Percentiles rank a stretch among this genome's conserved stretches.
phyloP scores from a whole-genome alignment of 2,797 vertebrate genomes.

The Loris lydekkerianus region DNA sequence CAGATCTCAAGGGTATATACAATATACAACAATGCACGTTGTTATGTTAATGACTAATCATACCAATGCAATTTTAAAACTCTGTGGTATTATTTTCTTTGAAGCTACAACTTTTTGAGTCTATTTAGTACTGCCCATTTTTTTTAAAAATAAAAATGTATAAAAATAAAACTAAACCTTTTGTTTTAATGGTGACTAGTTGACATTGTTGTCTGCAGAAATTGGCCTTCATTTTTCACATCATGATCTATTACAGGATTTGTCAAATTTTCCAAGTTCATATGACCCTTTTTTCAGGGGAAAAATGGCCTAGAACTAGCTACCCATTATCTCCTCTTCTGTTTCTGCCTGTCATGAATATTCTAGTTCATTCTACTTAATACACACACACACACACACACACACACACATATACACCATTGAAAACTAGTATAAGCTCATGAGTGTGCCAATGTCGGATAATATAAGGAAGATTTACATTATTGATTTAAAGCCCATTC shows the following conservation, averaged over 20 bases:
- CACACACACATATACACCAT: no score
- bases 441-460: not conserved
- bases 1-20: not conserved
- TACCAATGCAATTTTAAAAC: not conserved
- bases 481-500: not conserved
- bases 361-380: accelerated
- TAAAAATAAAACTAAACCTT: not conserved
- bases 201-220: not conserved
- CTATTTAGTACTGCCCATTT: not conserved
- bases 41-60: not conserved
- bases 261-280: not conserved
- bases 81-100: not conserved
- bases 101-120: not conserved
- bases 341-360: not conserved
- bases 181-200: not conserved
- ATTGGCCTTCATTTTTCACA: not conserved
- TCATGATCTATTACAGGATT: not conserved
- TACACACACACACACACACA: not conserved
- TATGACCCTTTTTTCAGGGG: not conserved
- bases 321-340: not conserved
- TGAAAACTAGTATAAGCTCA: not conserved
- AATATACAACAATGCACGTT: not conserved
- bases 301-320: not conserved
- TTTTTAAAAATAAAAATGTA: not conserved
- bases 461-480: not conserved